Base-by-base conservation (phyloP, 64 coral and sea anemone species). In the Porites australiensis region DNA sequence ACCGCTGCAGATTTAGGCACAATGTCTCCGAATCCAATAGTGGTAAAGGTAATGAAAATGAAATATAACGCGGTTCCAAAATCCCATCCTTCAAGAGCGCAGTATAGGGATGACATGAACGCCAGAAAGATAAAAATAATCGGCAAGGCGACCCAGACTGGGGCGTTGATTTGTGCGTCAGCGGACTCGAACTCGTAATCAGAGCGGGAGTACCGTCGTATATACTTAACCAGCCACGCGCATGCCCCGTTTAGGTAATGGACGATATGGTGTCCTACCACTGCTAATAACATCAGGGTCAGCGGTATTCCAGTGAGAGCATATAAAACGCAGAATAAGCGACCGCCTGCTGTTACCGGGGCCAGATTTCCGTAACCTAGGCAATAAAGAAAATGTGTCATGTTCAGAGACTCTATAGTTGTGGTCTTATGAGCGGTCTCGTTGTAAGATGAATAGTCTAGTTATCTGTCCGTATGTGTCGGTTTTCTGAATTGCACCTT, bases 291-390 rank as follows among this genome's bases (percentile, higher is more conserved):
- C 95, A 97, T 97, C 13, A 97, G 58, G 27, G 95, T 97, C 92
- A 97, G 88, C 44, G 95, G 95, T 97, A 97, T 97, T 91, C 95
- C 95, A 43, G 91, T 72, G 58, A 97, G 82, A 58, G 95, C 95
- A 49, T 97, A 97, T 3, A 97, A 9, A 44, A 97, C 89, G 46
- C 95, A 97, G 27, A 91, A 86, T 83, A 86, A 90, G 23, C 95
- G 92, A 44, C 95, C 95, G 4, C 88, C 82, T 2, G 68, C 3
- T 82, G 95, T 94, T 12, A 79, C 69, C 11, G 95, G 95, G 18
- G 88, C 88, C 37, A 97, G 77, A 53, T 94, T 97, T n/a, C 95
- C 95, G 64, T 97, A 97, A 6, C 95, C 95, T 97, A 44, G 20
- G 57, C 13, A 47, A 57, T 12, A 6, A 72, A 50, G 18, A 48